Evolutionary conservation across 2,113 vertebrate species (phyloP), one percentile per base, ranked within the genome.

Genomic region (Xiphophorus maculatus): DNA sequence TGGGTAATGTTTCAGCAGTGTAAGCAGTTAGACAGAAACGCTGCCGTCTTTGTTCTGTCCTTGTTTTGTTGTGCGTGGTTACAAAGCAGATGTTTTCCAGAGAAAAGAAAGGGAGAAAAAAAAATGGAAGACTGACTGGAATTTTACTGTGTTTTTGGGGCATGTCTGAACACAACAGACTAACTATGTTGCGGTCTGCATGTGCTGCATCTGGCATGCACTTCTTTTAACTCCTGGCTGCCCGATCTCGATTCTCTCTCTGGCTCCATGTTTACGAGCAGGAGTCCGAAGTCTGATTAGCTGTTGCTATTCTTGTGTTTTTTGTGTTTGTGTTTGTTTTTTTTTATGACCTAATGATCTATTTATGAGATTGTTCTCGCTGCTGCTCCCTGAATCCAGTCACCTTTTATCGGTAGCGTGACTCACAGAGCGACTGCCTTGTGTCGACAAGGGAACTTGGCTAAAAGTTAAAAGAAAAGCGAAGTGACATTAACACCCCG

Each of bases 91-190:
- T 74, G n/a, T 69, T 74, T 70, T 13, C 62, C 66, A 44, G 44
- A 3, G 77, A 37, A 37, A 37, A 32, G 75, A 61, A 62, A 42
- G 1, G 77, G 7, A 9, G 1, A 32, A 58, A 58, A 42, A 1
- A 19, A 40, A 27, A 17, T 37, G 35, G 35, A 48, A 7, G 17
- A 0, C 63, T 71, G 63, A n/a, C 71, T 72, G 85, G 86, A 87
- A 90, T 86, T 76, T 73, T 66, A 82, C n/a, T 8, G 40, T 8
- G 15, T 76, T 75, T 86, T 22, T 37, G 5, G 25, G 77, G 71
- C 91, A 76, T 76, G 92, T 88, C 86, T 76, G 78, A 90, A 89
- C 92, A 85, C 22, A 79, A 12, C 83, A 68, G 17, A 66, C 54
- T 66, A 4, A 66, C 54, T 66, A 5, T 58, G 4, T 65, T 37